These are phyloP conservation scores for Oscheius myriophilus DNA, from an alignment of 2,888 invertebrate species.

Conservation along the genomic window DNA sequence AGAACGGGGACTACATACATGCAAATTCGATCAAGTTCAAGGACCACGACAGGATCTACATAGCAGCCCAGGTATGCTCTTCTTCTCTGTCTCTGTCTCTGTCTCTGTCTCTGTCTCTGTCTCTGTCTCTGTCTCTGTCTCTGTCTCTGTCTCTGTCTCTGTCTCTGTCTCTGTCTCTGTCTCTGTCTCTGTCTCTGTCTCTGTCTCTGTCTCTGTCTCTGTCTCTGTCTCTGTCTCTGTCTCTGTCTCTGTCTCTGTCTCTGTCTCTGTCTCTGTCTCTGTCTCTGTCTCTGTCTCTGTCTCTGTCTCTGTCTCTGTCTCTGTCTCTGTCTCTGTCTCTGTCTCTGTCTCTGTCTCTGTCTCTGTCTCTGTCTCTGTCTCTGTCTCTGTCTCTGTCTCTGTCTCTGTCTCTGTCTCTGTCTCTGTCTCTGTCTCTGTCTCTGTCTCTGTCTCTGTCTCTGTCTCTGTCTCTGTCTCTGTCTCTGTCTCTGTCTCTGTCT, in stretches of 20 bases:
- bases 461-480: conserved; percentile 1
- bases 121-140: conserved; percentile 3
- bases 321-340: conserved; percentile 3
- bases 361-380: conserved; percentile 3
- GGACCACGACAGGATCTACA: too few relatives aligned
- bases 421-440: conserved; percentile 3
- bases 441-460: conserved; percentile 3
- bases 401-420: conserved; percentile 1
- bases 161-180: conserved; percentile 1
- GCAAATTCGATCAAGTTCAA: too few relatives aligned
- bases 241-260: conserved; percentile 3
- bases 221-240: conserved; percentile 1
- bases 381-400: conserved; percentile 3
- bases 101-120: conserved; percentile 1
- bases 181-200: conserved; percentile 3
- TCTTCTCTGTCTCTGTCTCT: neutral
- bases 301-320: conserved; percentile 3
- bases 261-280: conserved; percentile 3
- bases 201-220: conserved; percentile 3
- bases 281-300: conserved; percentile 1
- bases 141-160: conserved; percentile 3
- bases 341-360: conserved; percentile 1
- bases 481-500: conserved; percentile 3
- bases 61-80: neutral
- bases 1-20: too few relatives aligned